Conservation (phyloP, 2,888 invertebrate species). For the Nebria salina region DNA sequence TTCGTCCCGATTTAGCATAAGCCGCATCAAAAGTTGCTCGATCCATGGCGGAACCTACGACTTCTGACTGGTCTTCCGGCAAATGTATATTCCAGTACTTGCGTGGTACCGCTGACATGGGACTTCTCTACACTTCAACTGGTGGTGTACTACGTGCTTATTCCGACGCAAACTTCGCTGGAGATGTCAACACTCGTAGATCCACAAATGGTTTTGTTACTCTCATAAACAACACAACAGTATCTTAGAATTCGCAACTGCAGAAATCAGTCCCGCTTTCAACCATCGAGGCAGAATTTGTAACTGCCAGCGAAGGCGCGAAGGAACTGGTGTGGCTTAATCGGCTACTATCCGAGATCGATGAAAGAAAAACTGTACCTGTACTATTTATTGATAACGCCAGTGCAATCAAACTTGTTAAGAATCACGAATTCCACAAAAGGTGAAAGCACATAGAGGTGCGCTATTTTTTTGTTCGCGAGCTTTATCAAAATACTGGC, state of each 20-base stretch:
- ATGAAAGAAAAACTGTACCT: constrained; percentile 24
- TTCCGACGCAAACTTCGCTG: constrained; percentile 48
- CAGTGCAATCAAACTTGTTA: constrained; percentile 50
- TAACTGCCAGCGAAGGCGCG: constrained; percentile 52
- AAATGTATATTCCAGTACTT: constrained; percentile 38
- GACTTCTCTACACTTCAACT: constrained; percentile 36
- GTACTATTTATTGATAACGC: constrained; percentile 48
- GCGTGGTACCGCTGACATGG: constrained; percentile 31
- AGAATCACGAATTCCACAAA: constrained; percentile 50
- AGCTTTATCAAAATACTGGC: constrained; percentile 49
- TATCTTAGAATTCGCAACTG: constrained; percentile 29
- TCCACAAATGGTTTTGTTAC: constrained; percentile 43
- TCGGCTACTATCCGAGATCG: constrained; percentile 43
- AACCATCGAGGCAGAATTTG: constrained; percentile 54
- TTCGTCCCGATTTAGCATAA: constrained; percentile 48
- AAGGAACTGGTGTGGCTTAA: constrained; percentile 49
- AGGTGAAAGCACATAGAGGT: constrained; percentile 50
- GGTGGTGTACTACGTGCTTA: constrained; percentile 44
- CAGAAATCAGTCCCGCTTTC: constrained; percentile 50
- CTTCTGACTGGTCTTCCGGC: constrained; percentile 23
- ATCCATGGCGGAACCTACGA: constrained; percentile 37
- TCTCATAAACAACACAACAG: constrained; percentile 22
- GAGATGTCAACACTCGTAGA: constrained; percentile 41
- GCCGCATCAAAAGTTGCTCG: constrained; percentile 49
- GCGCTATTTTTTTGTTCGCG: constrained; percentile 49